Base-by-base conservation (phyloP, 2,888 invertebrate genomes). In the Bedellia somnulentella region DNA sequence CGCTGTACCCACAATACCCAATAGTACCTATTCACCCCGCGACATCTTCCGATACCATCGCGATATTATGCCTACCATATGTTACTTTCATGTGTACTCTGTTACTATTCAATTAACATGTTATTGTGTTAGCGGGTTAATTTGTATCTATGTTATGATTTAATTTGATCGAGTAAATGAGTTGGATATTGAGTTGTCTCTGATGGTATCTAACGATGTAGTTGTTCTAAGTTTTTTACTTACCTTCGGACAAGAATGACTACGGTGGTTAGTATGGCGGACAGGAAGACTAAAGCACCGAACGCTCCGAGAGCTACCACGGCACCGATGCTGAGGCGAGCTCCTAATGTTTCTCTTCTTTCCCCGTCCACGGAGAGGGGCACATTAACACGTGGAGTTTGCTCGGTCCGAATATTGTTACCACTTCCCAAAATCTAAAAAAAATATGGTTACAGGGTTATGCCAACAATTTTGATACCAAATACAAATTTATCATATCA, bases 291-390 rank as follows among this genome's bases (percentile, higher is more conserved):
- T 45, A 94, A 87, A 5, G 87, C 91, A n/a, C 92, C 93, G 54
- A 93, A 93, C 5, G 91, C 90, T 2, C 89, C 92, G 10, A 94
- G 71, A 1, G 93, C 92, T 34, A 93, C 91, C 40, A 93, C 88
- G 4, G 92, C 91, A 31, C 91, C 91, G 33, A 91, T 71, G 60
- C 91, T 92, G 13, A 93, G 71, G 40, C 86, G 83, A 2, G 89
- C 88, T 14, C 82, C 80, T 39, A 80, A 58, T 12, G 81, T 54
- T 46, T 82, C 77, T 24, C 75, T 57, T 2, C 81, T 52, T 46
- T 81, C 77, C 11, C 81, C 78, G 52, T 82, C 81, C 29, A 85
- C 83, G 0, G 87, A 80, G 33, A 80, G 73, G 0, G 86, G 85
- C 2, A 85, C 62, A 45, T 85, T 84, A 12, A 85, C 84, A 15